Evolutionary conservation across 2,888 invertebrate species (phyloP).

Genomic region (Vesta saturnalis): DNA sequence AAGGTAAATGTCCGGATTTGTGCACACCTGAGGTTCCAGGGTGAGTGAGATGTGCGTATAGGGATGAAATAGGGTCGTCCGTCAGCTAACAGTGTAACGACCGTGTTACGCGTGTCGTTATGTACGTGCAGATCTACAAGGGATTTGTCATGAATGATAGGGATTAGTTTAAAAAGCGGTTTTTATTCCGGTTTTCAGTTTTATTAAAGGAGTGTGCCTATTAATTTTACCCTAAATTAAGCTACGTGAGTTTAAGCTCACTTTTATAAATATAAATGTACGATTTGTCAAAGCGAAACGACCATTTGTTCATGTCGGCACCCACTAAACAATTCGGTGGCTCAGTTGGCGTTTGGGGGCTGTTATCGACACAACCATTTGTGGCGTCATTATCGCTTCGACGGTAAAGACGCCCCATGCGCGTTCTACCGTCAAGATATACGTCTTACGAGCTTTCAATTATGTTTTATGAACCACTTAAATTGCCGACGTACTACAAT

Average conservation of each 20-base stretch:
- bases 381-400: constrained; percentile 55
- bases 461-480: constrained; percentile 49
- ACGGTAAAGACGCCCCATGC: constrained; percentile 50
- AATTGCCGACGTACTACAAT: constrained; percentile 9
- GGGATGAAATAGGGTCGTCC: constrained; percentile 51
- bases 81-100: constrained; percentile 52
- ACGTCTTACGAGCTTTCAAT: constrained; percentile 57
- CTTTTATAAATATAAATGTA: constrained; percentile 19
- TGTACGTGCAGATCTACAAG: constrained; percentile 49
- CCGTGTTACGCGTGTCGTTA: constrained; percentile 53
- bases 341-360: constrained; percentile 30
- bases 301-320: constrained; percentile 34
- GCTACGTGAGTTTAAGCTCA: constrained; percentile 17
- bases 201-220: constrained; percentile 23
- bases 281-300: constrained; percentile 30
- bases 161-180: constrained; percentile 49
- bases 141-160: constrained; percentile 48
- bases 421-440: constrained; percentile 53
- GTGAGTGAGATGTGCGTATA: constrained; percentile 39
- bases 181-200: constrained; percentile 30
- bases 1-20: constrained; percentile 39
- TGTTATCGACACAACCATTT: constrained; percentile 57
- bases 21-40: constrained; percentile 38
- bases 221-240: constrained; percentile 24
- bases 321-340: constrained; percentile 31